phyloP scores from a whole-genome alignment of 1,140 invertebrate genomes.

The Carposina sasakii region DNA sequence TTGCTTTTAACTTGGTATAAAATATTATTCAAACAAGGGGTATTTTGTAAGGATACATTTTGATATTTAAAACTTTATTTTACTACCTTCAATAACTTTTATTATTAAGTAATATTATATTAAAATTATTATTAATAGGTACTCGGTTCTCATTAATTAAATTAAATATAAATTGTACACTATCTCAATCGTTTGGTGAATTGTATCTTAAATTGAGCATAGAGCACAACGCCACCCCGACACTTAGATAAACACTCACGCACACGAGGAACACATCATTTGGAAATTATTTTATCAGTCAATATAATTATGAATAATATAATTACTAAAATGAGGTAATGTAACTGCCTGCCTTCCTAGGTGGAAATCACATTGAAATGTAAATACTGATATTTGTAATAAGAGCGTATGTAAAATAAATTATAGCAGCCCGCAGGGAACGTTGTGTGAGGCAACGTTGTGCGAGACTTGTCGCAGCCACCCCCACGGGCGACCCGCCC shows the following conservation, averaged over 20 bases:
- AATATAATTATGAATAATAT: slow-evolving; percentile 62
- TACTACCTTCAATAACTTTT: slow-evolving; percentile 58
- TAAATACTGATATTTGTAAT: slow-evolving; percentile 65
- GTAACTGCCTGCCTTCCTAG: slow-evolving; percentile 58
- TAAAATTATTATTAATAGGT: slow-evolving; percentile 71
- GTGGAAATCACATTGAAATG: slow-evolving; percentile 61
- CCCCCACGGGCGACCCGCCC: slow-evolving; percentile 10
- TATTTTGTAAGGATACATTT: slow-evolving; percentile 37
- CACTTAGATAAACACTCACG: slow-evolving; percentile 51
- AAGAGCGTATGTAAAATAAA: slow-evolving; percentile 37
- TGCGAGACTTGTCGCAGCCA: slow-evolving; percentile 40
- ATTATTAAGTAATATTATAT: slow-evolving; percentile 71
- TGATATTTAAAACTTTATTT: slow-evolving; percentile 47
- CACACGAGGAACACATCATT: slow-evolving; percentile 65
- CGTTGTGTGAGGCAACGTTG: slow-evolving; percentile 63
- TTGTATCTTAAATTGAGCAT: slow-evolving; percentile 71
- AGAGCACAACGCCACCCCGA: slow-evolving; percentile 69
- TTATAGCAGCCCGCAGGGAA: slow-evolving; percentile 38
- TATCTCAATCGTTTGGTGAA: slow-evolving; percentile 69
- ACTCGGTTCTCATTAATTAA: slow-evolving; percentile 69
- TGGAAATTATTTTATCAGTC: slow-evolving; percentile 69
- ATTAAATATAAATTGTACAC: slow-evolving; percentile 66
- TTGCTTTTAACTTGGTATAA: slow-evolving; percentile 43
- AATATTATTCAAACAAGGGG: slow-evolving; percentile 48
- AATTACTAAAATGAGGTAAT: slow-evolving; percentile 65